Evolutionary conservation across 2,888 invertebrate genomes (phyloP), one percentile per base, ranked within the genome.

Genomic region (Hirudinaria manillensis): DNA sequence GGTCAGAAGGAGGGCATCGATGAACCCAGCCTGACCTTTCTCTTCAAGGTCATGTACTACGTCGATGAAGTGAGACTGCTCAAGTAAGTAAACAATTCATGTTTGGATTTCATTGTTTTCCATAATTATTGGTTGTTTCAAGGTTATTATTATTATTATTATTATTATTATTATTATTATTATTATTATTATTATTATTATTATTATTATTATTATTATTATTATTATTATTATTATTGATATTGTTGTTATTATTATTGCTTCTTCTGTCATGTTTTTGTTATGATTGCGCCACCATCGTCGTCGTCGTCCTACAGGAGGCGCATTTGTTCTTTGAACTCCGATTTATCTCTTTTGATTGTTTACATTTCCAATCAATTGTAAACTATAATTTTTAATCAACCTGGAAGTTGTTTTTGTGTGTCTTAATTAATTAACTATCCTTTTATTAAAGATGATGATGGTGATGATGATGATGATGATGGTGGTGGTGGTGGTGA

Each of bases 31-130:
- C 88, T 95, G 83, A 92, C 92, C 82, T 80, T 95, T 85, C 91
- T 93, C 87, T 91, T 95, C 85, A 90, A 93, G 80, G 92, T 95
- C 83, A 93, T 94, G 87, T 94, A 93, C 87, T 94, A 94, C 87
- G 92, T 94, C 83, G 94, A 94, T 87, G 93, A 93, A 84, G 93
- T 93, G 78, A 89, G 93, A 81, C 89, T 94, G 79, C 88, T 94
- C 83, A 91, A 93, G 89, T 89, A 84, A 85, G 81, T 73, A 27
- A 10, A 2, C n/a, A 27, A 29, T 61, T 61, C 29, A 7, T 29
- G 29, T 61, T 61, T 61, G 24, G 13, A 21, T 61, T 61, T 61
- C 24, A 27, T 53, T 53, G 13, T 53, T 53, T 53, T 53, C 21
- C 21, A 19, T 13, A 6, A 7, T 61, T 61, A n/a, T 61, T 61